These are phyloP conservation scores for Danio kyathit DNA, from an alignment of 2,797 vertebrate genomes.

Conservation along the genomic window DNA sequence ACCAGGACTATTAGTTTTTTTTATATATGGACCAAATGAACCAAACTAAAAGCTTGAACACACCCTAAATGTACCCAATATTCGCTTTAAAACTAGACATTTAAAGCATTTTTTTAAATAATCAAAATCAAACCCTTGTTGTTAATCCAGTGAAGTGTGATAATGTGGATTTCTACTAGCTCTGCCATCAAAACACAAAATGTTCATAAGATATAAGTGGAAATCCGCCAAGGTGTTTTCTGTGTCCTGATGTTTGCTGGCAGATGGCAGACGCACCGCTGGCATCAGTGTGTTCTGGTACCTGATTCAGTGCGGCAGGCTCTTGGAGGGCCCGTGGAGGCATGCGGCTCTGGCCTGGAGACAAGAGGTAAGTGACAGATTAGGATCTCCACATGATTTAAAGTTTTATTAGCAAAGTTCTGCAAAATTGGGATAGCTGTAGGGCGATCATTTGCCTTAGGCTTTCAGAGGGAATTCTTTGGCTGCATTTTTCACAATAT, in stretches of 20 bases:
- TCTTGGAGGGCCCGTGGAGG: slow-evolving; percentile 70
- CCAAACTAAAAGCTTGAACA: no score
- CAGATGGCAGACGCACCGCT: slow-evolving; percentile 85
- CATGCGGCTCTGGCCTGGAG: slow-evolving; percentile 83
- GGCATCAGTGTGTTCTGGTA: slow-evolving; percentile 82
- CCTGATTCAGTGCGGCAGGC: slow-evolving; percentile 77
- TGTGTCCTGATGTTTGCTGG: slow-evolving; percentile 12
- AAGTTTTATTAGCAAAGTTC: slow-evolving; percentile 30
- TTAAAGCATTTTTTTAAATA: no score
- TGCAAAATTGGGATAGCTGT: background rate
- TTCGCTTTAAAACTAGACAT: no score
- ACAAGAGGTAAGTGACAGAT: slow-evolving; percentile 77
- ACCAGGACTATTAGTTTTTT: no score
- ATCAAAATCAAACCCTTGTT: background rate
- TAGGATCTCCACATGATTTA: slow-evolving; percentile 9
- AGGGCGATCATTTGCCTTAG: background rate
- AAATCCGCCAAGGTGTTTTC: slow-evolving; percentile 7
- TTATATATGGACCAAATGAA: no score
- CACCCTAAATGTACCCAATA: no score
- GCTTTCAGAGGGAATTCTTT: background rate
- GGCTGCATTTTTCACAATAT: background rate
- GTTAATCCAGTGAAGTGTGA: background rate
- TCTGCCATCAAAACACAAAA: background rate
- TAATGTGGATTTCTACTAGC: background rate
- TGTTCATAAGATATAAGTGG: background rate